Base-by-base conservation (phyloP, 2,888 invertebrate genomes). In the Lasioglossum marginatum region DNA sequence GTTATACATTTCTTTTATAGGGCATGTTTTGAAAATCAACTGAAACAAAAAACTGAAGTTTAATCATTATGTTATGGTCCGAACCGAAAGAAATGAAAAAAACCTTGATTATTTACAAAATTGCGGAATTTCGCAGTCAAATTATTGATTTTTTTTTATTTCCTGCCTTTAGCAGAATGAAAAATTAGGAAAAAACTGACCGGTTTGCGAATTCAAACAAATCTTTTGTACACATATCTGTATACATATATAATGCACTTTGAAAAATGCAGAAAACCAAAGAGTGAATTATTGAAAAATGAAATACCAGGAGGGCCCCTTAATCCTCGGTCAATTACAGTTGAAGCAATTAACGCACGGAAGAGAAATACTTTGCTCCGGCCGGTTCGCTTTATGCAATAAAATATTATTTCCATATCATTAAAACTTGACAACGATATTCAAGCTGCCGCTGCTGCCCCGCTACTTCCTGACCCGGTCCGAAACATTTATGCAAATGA, bases 361-460 rank as follows among this genome's bases (percentile, higher is more conserved):
- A 68, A 27, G 31, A 31, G 31, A 19, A 48, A 23, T 66, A 70
- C 60, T 45, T 60, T 45, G 34, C 4, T 14, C 10, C 43, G 31
- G 27, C 8, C 27, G 34, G 45, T 45, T 27, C 52, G 19, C 52
- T 63, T 84, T 71, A 60, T 73, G 48, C 68, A 78, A 84, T 79
- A 72, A 83, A 76, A 72, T 79, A 85, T 85, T 84, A 85, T 84
- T 75, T 72, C 75, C 85, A 76, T 84, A 72, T 63, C 85, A 70
- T 85, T 79, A 76, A 85, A 76, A 79, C 43, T 77, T 48, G 76
- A 81, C 48, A 81, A 78, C 52, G 72, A 81, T 57, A 75, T 78
- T 31, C 71, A 60, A 71, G 43, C 57, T 60, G 71, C 43, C 27
- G 23, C 70, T 40, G 40, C 23, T 48, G 0, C 37, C 23, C 40